These are phyloP conservation scores for Lithodes maja DNA, from an alignment of 2,888 invertebrate species.

Conservation along the genomic window DNA sequence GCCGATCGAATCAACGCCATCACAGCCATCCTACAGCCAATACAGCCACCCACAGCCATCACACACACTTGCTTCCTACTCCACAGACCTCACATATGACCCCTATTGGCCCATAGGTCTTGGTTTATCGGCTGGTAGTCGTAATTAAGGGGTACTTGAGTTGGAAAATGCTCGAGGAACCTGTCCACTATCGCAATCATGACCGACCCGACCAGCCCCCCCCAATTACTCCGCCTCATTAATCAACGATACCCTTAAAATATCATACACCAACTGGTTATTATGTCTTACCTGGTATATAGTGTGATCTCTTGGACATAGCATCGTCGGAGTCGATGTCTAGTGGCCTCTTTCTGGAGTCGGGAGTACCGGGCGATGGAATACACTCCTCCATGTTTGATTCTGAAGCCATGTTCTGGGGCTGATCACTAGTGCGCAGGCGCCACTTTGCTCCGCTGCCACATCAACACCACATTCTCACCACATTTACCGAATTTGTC, in stretches of 20 bases:
- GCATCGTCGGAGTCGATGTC: constrained; percentile 69
- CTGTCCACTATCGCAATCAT: too few species aligned
- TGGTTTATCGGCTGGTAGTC: too few species aligned
- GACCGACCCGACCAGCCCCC: too few species aligned
- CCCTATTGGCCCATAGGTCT: too few species aligned
- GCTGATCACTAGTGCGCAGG: constrained; percentile 65
- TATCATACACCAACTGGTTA: too few species aligned
- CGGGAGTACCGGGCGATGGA: constrained; percentile 69
- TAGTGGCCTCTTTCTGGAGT: constrained; percentile 69
- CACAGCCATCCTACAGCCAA: not conserved
- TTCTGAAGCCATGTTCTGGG: constrained; percentile 63
- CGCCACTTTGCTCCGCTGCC: not conserved
- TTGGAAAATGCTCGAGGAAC: too few species aligned
- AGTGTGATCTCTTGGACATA: constrained; percentile 70
- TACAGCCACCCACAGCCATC: not conserved
- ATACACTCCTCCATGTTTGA: constrained; percentile 66
- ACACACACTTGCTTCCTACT: not conserved
- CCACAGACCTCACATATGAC: too few species aligned
- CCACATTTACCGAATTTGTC: not conserved
- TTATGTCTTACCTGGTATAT: constrained; percentile 67
- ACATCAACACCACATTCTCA: not conserved
- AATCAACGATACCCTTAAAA: too few species aligned
- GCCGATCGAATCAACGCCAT: constrained; percentile 19
- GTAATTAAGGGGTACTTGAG: too few species aligned
- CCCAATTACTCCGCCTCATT: too few species aligned